These are phyloP conservation scores for Xanthia icteritia DNA, from an alignment of 2,888 invertebrate species.

Conservation along the genomic window DNA sequence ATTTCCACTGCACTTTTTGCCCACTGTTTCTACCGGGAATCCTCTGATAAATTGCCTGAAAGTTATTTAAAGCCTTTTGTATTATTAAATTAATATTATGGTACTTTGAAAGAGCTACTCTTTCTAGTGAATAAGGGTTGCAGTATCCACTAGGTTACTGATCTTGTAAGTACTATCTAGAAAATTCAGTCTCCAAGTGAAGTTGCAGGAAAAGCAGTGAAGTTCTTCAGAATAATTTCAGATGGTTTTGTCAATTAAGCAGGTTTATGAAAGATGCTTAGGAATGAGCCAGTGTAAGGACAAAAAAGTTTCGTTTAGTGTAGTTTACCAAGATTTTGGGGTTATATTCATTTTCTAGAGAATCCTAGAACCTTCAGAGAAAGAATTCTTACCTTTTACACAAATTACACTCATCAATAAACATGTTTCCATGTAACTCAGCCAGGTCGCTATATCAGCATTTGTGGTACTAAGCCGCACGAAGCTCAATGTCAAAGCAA, in stretches of 20 bases:
- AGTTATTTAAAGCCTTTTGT: constrained; percentile 33
- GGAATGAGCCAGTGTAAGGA: not conserved
- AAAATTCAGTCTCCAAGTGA: not conserved
- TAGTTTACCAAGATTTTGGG: not conserved
- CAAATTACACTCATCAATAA: constrained; percentile 97
- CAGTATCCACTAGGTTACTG: not conserved
- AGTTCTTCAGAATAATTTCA: not conserved
- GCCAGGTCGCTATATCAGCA: constrained; percentile 90
- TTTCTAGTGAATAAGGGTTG: not conserved
- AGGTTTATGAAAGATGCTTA: not conserved
- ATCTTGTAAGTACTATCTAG: not conserved
- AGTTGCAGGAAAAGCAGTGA: not conserved
- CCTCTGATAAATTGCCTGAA: constrained; percentile 94
- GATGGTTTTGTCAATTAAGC: not conserved
- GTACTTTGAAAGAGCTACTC: no score
- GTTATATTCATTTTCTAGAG: not conserved
- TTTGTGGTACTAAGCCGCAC: constrained; percentile 73
- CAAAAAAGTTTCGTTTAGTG: not conserved
- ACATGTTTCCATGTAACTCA: constrained; percentile 99
- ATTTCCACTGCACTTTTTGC: constrained; percentile 92
- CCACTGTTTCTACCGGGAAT: constrained; percentile 95
- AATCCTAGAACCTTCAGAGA: not conserved
- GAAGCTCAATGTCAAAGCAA: constrained; percentile 88
- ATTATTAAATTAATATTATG: no score
- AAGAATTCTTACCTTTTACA: constrained; percentile 93